phyloP scores from a whole-genome alignment of 2,797 vertebrate genomes.

The Australoheros facetus region DNA sequence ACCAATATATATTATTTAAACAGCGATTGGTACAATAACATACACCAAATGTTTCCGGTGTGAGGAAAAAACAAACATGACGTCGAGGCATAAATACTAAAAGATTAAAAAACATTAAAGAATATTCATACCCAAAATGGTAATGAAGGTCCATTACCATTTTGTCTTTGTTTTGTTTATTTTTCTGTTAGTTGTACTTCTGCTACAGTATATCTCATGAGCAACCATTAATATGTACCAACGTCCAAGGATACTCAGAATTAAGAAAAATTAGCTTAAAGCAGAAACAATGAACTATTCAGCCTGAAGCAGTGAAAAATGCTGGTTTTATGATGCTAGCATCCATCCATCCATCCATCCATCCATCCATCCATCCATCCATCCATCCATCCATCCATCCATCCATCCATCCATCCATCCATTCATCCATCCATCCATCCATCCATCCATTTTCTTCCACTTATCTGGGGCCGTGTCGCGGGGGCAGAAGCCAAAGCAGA shows the following conservation, averaged over 20 bases:
- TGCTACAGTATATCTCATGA: neutral
- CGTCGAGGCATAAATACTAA: neutral
- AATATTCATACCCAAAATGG: neutral
- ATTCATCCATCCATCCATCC: too few relatives aligned
- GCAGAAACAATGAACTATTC: constrained; percentile 20
- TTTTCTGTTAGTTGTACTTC: neutral
- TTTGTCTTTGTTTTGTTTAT: neutral
- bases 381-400: too few relatives aligned
- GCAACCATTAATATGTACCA: neutral
- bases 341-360: too few relatives aligned
- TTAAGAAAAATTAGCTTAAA: constrained; percentile 26
- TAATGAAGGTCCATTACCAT: neutral
- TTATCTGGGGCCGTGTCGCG: too few relatives aligned
- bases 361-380: too few relatives aligned
- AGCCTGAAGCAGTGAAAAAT: constrained; percentile 36
- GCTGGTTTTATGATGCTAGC: constrained; percentile 18
- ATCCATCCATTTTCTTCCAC: too few relatives aligned
- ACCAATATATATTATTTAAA: neutral
- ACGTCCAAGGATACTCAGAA: constrained; percentile 5
- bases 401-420: too few relatives aligned
- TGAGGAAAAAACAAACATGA: neutral
- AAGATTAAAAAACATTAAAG: neutral
- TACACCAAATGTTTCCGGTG: neutral
- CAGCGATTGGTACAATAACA: neutral
- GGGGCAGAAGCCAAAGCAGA: too few relatives aligned